phyloP scores from a whole-genome alignment of 2,113 vertebrate genomes.

The Hystrix brachyura region DNA sequence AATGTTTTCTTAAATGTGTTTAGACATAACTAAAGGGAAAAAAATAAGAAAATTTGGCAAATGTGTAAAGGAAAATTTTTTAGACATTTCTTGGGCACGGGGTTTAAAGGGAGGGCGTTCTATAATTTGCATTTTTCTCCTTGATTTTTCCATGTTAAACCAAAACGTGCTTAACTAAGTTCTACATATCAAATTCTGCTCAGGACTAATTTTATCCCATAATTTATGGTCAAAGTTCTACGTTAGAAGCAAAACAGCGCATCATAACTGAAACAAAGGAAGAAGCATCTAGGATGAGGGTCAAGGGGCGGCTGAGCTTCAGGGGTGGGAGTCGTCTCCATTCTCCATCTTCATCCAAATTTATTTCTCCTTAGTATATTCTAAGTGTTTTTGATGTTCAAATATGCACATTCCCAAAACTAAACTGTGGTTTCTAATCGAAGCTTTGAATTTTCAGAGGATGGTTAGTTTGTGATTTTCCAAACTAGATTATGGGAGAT shows the following conservation, averaged over 20 bases:
- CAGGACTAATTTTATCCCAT: background rate
- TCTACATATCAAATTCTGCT: background rate
- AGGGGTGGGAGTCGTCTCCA: rapidly evolving
- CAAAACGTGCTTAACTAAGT: background rate
- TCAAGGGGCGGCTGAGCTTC: rapidly evolving
- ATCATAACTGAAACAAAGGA: background rate
- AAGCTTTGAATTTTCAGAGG: background rate
- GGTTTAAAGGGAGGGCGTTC: background rate
- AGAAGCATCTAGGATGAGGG: background rate
- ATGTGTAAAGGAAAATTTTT: background rate
- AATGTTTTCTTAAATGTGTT: conserved; percentile 60
- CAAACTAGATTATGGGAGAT: background rate
- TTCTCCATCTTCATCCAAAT: background rate
- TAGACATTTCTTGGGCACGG: no score
- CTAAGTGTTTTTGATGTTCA: background rate
- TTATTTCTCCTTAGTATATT: background rate
- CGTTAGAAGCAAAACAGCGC: conserved; percentile 22
- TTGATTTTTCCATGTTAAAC: background rate
- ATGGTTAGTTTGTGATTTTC: conserved; percentile 10
- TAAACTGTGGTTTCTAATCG: background rate
- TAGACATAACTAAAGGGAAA: conserved; percentile 22
- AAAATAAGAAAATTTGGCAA: background rate
- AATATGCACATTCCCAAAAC: background rate
- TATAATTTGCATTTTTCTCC: background rate
- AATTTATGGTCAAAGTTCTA: background rate